These are phyloP conservation scores for Limnephilus rhombicus DNA, from an alignment of 2,888 invertebrate genomes.

Conservation along the genomic window DNA sequence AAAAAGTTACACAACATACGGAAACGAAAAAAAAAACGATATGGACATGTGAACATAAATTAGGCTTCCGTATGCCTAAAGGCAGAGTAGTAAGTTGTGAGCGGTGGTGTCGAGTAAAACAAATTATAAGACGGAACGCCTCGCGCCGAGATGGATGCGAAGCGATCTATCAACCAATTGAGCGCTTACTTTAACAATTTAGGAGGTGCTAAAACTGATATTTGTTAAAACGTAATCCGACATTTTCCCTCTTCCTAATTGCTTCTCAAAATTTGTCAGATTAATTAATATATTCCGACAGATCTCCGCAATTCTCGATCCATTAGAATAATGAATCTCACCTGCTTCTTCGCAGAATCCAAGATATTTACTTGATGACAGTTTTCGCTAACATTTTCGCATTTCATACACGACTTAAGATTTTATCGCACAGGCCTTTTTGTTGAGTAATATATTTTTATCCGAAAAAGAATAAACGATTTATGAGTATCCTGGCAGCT, in stretches of 20 bases:
- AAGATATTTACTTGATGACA: background rate
- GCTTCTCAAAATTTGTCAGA: background rate
- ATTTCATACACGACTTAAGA: background rate
- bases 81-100: background rate
- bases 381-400: background rate
- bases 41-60: background rate
- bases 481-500: background rate
- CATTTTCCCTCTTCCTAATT: background rate
- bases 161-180: background rate
- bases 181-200: background rate
- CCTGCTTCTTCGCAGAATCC: background rate
- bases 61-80: background rate
- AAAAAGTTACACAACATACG: too few species aligned
- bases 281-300: background rate
- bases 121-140: background rate
- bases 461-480: background rate
- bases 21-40: too few species aligned
- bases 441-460: background rate
- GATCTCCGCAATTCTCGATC: background rate
- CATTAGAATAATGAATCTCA: background rate
- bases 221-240: background rate
- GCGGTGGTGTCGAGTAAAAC: background rate
- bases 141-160: background rate
- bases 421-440: background rate
- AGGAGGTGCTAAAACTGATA: background rate